Conservation (phyloP, 2,888 invertebrate species). For the Rugalucina vietnamica region DNA sequence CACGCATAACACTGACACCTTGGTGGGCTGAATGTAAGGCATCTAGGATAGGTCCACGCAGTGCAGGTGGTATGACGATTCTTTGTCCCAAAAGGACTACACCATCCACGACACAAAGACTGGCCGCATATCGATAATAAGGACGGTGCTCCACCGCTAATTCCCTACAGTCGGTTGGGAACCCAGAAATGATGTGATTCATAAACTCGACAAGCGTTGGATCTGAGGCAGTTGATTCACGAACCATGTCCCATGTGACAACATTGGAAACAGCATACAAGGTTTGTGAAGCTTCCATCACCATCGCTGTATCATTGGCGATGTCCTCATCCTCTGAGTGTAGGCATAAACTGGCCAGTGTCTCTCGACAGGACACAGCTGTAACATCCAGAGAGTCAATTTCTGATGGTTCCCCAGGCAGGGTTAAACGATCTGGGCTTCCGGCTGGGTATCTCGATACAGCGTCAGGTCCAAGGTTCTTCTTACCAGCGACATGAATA, state of each 20-base stretch:
- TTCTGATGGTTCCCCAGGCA: conserved; percentile 28
- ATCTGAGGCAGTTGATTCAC: conserved; percentile 44
- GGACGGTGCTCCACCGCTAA: conserved; percentile 14
- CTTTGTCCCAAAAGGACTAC: conserved; percentile 49
- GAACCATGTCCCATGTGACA: conserved; percentile 49
- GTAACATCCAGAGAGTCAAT: background rate
- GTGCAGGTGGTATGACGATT: conserved; percentile 18
- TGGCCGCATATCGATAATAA: conserved; percentile 31
- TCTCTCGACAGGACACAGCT: background rate
- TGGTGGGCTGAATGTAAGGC: conserved; percentile 55
- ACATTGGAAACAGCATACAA: conserved; percentile 28
- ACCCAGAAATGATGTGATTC: background rate
- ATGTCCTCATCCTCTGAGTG: background rate
- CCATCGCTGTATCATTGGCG: conserved; percentile 31
- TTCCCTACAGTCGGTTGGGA: conserved; percentile 26
- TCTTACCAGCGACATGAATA: conserved; percentile 44
- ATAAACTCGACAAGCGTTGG: conserved; percentile 20
- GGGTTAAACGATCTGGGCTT: conserved; percentile 23
- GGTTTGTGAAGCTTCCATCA: conserved; percentile 32
- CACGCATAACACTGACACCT: conserved; percentile 51
- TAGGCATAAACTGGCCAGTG: conserved; percentile 4
- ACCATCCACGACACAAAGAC: conserved; percentile 49
- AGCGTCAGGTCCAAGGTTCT: conserved; percentile 49
- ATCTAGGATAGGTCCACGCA: background rate
- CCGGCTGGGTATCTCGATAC: conserved; percentile 41